Evolutionary conservation across 37 sponge, comb jelly and placozoan genomes (phyloP).

Genomic region (Theonella swinhoei): DNA sequence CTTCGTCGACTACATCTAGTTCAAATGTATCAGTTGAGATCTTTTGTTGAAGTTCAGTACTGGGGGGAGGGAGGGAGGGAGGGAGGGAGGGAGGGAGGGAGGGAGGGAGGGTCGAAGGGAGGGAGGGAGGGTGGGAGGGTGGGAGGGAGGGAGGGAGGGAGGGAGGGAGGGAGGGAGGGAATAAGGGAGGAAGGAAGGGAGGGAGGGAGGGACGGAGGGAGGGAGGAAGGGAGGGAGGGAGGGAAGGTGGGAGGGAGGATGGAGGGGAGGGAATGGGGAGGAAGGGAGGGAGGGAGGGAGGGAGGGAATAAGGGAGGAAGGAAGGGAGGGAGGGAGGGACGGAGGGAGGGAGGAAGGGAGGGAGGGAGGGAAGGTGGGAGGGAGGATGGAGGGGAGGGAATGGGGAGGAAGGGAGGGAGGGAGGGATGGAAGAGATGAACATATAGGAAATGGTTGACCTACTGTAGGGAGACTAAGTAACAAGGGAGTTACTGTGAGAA

Average conservation of each 20-base stretch:
- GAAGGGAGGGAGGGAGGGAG: too few relatives aligned
- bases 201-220: not conserved
- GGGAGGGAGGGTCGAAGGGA: too few relatives aligned
- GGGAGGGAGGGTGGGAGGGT: not conserved
- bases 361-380: not conserved
- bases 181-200: not conserved
- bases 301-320: too few relatives aligned
- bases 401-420: not conserved
- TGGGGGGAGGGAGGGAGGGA: too few relatives aligned
- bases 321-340: not conserved
- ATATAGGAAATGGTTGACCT: not conserved
- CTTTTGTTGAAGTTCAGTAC: not conserved
- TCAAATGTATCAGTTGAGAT: slow-evolving; percentile 53
- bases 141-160: not conserved
- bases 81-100: not conserved
- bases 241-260: too few relatives aligned
- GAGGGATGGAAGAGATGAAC: not conserved
- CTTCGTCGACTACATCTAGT: slow-evolving; percentile 51
- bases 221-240: not conserved
- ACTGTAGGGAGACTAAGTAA: not conserved
- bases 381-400: not conserved
- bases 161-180: not conserved
- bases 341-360: not conserved
- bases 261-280: too few relatives aligned
- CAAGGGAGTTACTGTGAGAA: not conserved